Evolutionary conservation across 2,113 vertebrate species (phyloP).

Genomic region (Coreoperca whiteheadi): DNA sequence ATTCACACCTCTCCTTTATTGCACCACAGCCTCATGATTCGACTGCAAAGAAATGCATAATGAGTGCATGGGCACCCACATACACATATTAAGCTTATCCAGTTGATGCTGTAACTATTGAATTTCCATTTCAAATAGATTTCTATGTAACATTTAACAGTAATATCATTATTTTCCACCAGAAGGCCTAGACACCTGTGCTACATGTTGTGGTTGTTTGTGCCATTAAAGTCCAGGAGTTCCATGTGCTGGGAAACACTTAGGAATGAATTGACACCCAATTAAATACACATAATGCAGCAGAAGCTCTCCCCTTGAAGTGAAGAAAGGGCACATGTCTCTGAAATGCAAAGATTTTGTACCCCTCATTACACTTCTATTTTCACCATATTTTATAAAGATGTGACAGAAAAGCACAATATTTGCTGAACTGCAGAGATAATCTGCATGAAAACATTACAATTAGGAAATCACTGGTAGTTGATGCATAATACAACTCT

Average conservation of each 20-base stretch:
- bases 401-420: conserved; percentile 19
- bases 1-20: conserved; percentile 64
- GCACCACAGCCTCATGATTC: conserved; percentile 41
- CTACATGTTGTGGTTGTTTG: conserved; percentile 10
- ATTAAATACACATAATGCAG: conserved; percentile 70
- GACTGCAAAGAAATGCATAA: conserved; percentile 58
- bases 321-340: conserved; percentile 30
- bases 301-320: conserved; percentile 45
- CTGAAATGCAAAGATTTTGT: conserved; percentile 56
- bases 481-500: not conserved
- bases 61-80: conserved; percentile 40
- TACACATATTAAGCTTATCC: conserved; percentile 43
- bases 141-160: conserved; percentile 39
- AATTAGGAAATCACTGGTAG: not conserved
- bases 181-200: not conserved
- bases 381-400: conserved; percentile 25
- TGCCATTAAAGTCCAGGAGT: conserved; percentile 38
- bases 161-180: conserved; percentile 30
- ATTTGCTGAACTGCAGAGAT: conserved; percentile 43
- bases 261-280: conserved; percentile 53
- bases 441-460: conserved; percentile 29
- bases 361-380: conserved; percentile 49
- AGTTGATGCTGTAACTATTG: conserved; percentile 19
- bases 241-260: conserved; percentile 30
- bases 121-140: conserved; percentile 51